Evolutionary conservation across 2,888 invertebrate genomes (phyloP).

Genomic region (Hyppa rectilinea): DNA sequence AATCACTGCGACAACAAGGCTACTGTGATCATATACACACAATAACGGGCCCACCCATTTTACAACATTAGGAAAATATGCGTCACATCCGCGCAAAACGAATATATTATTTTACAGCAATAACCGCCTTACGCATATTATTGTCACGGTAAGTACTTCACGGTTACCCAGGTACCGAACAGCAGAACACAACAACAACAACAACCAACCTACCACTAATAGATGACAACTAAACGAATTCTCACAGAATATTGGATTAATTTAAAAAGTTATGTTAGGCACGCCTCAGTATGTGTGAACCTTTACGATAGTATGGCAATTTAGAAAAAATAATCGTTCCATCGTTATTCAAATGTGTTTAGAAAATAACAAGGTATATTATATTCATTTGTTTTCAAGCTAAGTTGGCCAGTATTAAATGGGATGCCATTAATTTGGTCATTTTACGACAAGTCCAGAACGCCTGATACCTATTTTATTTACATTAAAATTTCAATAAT

Average conservation of each 20-base stretch:
- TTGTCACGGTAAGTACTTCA: too few species aligned
- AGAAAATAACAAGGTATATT: conserved; percentile 12
- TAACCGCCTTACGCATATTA: too few species aligned
- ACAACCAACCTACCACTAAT: too few species aligned
- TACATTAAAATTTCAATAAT: too few species aligned
- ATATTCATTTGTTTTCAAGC: not conserved
- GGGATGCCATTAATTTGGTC: conserved; percentile 12
- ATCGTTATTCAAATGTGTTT: conserved; percentile 28
- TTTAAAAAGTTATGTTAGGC: not conserved
- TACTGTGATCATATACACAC: not conserved
- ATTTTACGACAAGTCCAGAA: conserved; percentile 5
- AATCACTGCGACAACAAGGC: not conserved
- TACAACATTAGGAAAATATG: too few species aligned
- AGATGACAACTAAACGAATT: too few species aligned
- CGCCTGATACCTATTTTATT: not conserved
- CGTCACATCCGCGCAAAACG: not conserved
- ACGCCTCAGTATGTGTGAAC: conserved; percentile 16
- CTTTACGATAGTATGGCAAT: conserved; percentile 15
- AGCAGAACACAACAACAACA: too few species aligned
- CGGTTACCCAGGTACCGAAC: too few species aligned
- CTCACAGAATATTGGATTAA: not conserved
- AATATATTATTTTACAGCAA: too few species aligned
- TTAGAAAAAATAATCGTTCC: conserved; percentile 22
- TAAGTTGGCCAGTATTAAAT: conserved; percentile 21
- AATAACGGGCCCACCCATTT: too few species aligned